These are phyloP conservation scores for Pemphredon lugubris DNA, from an alignment of 2,888 invertebrate species.

Conservation along the genomic window DNA sequence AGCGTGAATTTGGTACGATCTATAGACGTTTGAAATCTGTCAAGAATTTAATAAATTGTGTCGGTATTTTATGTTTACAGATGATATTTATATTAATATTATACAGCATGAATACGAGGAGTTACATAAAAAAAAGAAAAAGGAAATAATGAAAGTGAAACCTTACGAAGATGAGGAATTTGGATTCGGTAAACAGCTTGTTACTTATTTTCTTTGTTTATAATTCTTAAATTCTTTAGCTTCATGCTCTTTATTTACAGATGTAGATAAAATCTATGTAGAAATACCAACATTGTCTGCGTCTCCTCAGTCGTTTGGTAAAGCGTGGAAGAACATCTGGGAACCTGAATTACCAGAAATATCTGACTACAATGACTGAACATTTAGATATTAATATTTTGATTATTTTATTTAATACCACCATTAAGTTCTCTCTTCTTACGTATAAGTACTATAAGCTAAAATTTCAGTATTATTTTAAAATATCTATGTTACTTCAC, in stretches of 20 bases:
- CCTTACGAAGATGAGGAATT: constrained; percentile 60
- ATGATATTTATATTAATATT: constrained; percentile 34
- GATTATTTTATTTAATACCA: constrained; percentile 13
- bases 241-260: constrained; percentile 27
- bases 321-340: constrained; percentile 1
- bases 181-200: constrained; percentile 59
- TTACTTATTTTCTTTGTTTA: neutral
- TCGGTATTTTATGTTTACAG: constrained; percentile 23
- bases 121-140: constrained; percentile 19
- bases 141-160: constrained; percentile 18
- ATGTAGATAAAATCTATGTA: constrained; percentile 19
- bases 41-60: neutral
- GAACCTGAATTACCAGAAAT: constrained; percentile 47
- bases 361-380: constrained; percentile 45
- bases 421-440: constrained; percentile 4
- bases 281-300: constrained; percentile 23
- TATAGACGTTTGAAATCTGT: neutral
- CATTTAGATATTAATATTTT: constrained; percentile 6
- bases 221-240: neutral
- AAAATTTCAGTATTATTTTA: constrained; percentile 11
- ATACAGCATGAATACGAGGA: constrained; percentile 50
- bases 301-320: neutral
- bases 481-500: neutral
- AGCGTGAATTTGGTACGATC: constrained; percentile 40
- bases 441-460: constrained; percentile 14